These are phyloP conservation scores for Augochlora pura DNA, from an alignment of 1,140 invertebrate genomes.

Conservation along the genomic window DNA sequence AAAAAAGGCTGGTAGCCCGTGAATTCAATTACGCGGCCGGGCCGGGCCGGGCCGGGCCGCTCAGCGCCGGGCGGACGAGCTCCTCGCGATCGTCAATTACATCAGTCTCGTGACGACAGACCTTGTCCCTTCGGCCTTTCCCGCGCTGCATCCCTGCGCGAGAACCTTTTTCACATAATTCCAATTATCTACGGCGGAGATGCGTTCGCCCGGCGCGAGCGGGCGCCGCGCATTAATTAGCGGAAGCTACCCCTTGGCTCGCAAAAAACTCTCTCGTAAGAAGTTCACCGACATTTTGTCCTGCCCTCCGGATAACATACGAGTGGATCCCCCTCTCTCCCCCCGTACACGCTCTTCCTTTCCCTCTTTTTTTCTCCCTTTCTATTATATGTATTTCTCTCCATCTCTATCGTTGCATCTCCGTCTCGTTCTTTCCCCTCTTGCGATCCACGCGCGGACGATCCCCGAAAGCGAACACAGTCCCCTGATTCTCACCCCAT, in stretches of 20 bases:
- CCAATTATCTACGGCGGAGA: conserved; percentile 75
- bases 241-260: conserved; percentile 62
- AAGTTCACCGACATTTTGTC: conserved; percentile 66
- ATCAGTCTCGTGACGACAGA: conserved; percentile 74
- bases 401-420: no score
- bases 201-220: conserved; percentile 26
- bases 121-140: neutral
- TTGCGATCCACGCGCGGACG: no score
- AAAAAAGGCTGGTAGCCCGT: conserved; percentile 67
- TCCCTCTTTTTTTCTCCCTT: conserved; percentile 7
- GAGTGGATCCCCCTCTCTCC: conserved; percentile 34
- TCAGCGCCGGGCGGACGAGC: conserved; percentile 26
- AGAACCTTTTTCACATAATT: conserved; percentile 75
- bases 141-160: conserved; percentile 49
- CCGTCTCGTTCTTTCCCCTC: neutral
- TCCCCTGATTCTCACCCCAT: conserved; percentile 43
- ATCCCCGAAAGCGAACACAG: no score
- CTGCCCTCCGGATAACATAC: conserved; percentile 57
- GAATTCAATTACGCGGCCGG: conserved; percentile 75
- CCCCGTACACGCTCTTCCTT: no score
- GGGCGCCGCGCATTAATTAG: conserved; percentile 74
- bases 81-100: conserved; percentile 73
- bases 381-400: no score
- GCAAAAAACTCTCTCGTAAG: conserved; percentile 60
- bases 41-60: neutral